Evolutionary conservation across 2,113 vertebrate species (phyloP), one percentile per base, ranked within the genome.

Genomic region (Syngnathus typhle): DNA sequence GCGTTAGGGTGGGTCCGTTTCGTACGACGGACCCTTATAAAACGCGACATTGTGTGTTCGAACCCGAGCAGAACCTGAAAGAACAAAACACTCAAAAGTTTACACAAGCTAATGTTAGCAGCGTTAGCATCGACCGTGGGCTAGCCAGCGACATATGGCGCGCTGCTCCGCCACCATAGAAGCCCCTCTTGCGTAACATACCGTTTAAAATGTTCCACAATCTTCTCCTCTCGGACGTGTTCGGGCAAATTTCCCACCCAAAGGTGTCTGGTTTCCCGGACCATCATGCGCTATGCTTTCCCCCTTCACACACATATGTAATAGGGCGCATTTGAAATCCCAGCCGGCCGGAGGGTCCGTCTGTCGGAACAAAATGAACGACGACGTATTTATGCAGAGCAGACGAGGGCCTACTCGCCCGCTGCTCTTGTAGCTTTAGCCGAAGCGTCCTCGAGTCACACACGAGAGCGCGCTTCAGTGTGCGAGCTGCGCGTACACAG

Each of bases 191-290:
- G 82, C 85, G 74, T 82, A 90, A 93, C 95, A 91, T 91, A 98
- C 96, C 96, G 92, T 93, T 98, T 98, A 90, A 98, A 98, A 93
- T 98, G 95, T 82, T 98, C 96, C 89, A 98, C 95, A 80, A 98
- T 98, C 83, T 98, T 98, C 88, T 98, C 96, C 80, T 98, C 96
- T 84, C 96, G 94, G 78, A 98, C 96, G 78, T 96, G 97, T 93
- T 98, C 96, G 90, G 96, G 96, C 90, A 98, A 93, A 92, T 98
- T 98, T 88, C 96, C 96, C 93, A 98, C 96, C 96, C 96, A 98
- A 74, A 98, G 95, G 90, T 98, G 96, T 92, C 96, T 95, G 93
- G 96, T 98, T 93, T 98, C 96, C 92, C 96, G 95, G 89, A 98
- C 95, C 96, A 98, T 98, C 89, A 88, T 98, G 93, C 78, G 82